Conservation (phyloP, 2,888 invertebrate genomes). For the Aproaerema taeniolella region DNA sequence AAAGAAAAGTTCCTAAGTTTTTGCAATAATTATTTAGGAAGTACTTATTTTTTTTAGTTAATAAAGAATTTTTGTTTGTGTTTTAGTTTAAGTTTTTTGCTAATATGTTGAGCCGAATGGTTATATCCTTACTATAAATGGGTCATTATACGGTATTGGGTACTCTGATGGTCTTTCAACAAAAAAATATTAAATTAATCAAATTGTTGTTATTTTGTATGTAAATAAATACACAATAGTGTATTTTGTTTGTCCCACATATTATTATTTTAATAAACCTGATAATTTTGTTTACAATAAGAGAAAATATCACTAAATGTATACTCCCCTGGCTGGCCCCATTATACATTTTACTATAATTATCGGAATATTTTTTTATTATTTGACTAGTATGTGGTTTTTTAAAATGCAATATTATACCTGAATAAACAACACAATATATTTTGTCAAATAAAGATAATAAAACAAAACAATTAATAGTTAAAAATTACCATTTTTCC, state of each 20-base stretch:
- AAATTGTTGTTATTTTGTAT: slow-evolving; percentile 13
- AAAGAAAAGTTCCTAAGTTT: too few relatives aligned
- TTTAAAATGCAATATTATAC: slow-evolving; percentile 9
- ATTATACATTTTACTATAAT: slow-evolving; percentile 13
- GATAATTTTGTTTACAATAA: slow-evolving; percentile 12
- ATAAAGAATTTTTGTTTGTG: too few relatives aligned
- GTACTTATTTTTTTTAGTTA: too few relatives aligned
- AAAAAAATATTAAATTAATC: slow-evolving; percentile 15
- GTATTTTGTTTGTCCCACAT: slow-evolving; percentile 16
- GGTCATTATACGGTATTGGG: slow-evolving; percentile 14
- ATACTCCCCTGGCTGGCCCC: slow-evolving; percentile 16
- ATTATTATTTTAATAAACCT: slow-evolving; percentile 14
- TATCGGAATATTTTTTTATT: slow-evolving; percentile 11
- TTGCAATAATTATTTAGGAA: too few relatives aligned
- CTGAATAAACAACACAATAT: slow-evolving; percentile 14
- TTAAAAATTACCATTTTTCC: slow-evolving; percentile 4
- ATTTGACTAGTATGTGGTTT: slow-evolving; percentile 14
- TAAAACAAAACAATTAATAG: slow-evolving; percentile 9
- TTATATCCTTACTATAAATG: too few relatives aligned
- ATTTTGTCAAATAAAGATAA: slow-evolving; percentile 12
- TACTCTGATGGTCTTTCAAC: slow-evolving; percentile 6
- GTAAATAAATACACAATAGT: slow-evolving; percentile 15
- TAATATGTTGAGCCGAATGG: too few relatives aligned
- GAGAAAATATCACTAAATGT: slow-evolving; percentile 14
- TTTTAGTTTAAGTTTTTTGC: too few relatives aligned